Percentiles rank a stretch among this genome's conserved stretches.
Evolutionary conservation across 2,888 invertebrate genomes (phyloP).

Genomic region (Synanthedon myopaeformis): DNA sequence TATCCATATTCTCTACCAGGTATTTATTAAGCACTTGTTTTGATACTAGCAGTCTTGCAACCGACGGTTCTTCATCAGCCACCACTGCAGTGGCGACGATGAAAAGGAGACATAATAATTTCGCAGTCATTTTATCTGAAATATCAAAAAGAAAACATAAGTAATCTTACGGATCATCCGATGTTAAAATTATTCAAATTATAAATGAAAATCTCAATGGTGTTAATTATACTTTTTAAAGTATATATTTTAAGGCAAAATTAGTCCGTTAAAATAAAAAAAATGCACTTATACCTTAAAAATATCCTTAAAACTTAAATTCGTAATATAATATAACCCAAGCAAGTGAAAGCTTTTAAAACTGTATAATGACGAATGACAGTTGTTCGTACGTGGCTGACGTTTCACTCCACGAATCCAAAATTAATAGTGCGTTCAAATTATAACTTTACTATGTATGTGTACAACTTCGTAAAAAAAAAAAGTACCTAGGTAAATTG

Average conservation of each 20-base stretch:
- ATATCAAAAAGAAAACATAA: conserved; percentile 14
- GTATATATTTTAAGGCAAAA: conserved; percentile 1
- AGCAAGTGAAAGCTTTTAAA: conserved; percentile 19
- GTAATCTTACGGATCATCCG: too few relatives aligned
- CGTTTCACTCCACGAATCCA: conserved; percentile 67
- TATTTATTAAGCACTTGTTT: conserved; percentile 97
- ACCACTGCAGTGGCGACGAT: conserved; percentile 54
- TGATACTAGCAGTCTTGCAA: conserved; percentile 87
- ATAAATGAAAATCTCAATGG: conserved; percentile 13
- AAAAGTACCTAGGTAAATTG: not conserved
- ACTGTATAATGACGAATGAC: conserved; percentile 18
- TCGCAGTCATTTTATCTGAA: conserved; percentile 54
- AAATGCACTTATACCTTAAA: conserved; percentile 14
- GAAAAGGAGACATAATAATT: conserved; percentile 54
- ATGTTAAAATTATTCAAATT: not conserved
- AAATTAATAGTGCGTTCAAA: conserved; percentile 16
- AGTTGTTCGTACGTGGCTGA: conserved; percentile 61
- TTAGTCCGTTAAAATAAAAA: conserved; percentile 6
- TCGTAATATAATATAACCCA: conserved; percentile 5
- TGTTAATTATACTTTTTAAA: not conserved
- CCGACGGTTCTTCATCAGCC: conserved; percentile 77
- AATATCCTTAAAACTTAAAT: conserved; percentile 8
- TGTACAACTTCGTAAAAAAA: not conserved
- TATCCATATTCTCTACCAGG: conserved; percentile 95
- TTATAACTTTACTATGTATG: not conserved